Evolutionary conservation across 2,797 vertebrate genomes (phyloP), one percentile per base, ranked within the genome.

Genomic region (Alauda arvensis): DNA sequence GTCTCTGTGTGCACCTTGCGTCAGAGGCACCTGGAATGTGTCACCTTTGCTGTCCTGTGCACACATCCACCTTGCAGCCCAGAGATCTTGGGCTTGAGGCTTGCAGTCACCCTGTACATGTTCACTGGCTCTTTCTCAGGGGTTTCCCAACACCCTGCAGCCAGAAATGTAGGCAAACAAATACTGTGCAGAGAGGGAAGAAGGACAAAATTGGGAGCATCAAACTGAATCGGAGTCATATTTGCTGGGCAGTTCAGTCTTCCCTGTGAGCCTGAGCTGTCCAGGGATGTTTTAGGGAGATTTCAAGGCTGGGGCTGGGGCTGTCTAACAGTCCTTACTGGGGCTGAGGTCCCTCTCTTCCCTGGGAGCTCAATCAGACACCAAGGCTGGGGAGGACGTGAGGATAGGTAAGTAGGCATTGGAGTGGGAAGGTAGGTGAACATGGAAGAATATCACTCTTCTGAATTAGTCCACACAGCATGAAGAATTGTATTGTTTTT

Each of bases 401-500:
- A 53, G 34, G 43, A n/a, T 56, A 52, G 55, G 33, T 77, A 63
- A 80, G 43, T 14, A 56, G 34, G 34, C 57, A 33, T 7, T 48
- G 55, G 77, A 70, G 51, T 33, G 72, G 77, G 56, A 61, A 77
- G 52, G 12, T 60, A 56, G 84, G 51, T 8, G 8, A 78, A 87
- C 3, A 1, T 55, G 28, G 66, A 66, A 81, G 33, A 87, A 88
- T 66, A 59, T 87, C 3, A 4, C 60, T 87, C 66, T 57, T 91
- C 66, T 69, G 63, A 90, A 91, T 95, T 90, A 77, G 81, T 90
- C 42, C 37, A 43, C 60, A 23, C 59, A 79, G 85, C 57, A 18
- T 86, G 86, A 91, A 92, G 74, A 75, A 78, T 45, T 55, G 42
- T 87, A 90, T 94, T 93, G 91, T 85, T 91, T 95, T 91, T 87